These are phyloP conservation scores for Neomonachus schauinslandi DNA, from an alignment of 2,113 vertebrate genomes.

Conservation along the genomic window DNA sequence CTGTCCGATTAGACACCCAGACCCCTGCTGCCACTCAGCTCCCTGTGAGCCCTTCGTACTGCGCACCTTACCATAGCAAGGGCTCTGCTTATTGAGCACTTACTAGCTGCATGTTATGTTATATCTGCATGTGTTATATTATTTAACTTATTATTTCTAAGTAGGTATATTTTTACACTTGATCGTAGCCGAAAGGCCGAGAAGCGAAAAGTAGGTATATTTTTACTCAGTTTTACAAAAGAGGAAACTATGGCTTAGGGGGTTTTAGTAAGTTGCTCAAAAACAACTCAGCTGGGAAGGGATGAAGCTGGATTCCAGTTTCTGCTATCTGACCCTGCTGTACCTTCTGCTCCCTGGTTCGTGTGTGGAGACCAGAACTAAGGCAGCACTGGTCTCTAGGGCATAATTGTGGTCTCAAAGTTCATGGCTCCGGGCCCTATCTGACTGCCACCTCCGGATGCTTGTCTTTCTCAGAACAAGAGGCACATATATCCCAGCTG, in stretches of 20 bases:
- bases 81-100: not conserved
- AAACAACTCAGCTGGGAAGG: not conserved
- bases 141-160: not conserved
- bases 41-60: not conserved
- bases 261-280: conserved; percentile 34
- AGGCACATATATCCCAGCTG: not conserved
- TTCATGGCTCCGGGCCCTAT: not conserved
- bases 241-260: conserved; percentile 13
- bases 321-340: not conserved
- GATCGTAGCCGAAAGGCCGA: too few species aligned
- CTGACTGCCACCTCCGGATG: not conserved
- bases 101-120: not conserved
- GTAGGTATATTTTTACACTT: not conserved
- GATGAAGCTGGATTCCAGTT: not conserved
- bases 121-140: not conserved
- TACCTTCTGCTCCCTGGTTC: not conserved
- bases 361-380: not conserved
- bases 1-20: not conserved
- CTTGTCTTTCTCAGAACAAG: not conserved
- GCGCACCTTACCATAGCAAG: not conserved
- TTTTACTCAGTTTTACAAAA: conserved; percentile 35
- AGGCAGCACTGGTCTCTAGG: not conserved
- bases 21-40: not conserved
- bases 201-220: not conserved
- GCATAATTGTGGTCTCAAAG: not conserved